A percentile compares a stretch with the other conserved stretches of the same genome.
phyloP scores from a whole-genome alignment of 2,797 vertebrate species.

The Manis javanica region DNA sequence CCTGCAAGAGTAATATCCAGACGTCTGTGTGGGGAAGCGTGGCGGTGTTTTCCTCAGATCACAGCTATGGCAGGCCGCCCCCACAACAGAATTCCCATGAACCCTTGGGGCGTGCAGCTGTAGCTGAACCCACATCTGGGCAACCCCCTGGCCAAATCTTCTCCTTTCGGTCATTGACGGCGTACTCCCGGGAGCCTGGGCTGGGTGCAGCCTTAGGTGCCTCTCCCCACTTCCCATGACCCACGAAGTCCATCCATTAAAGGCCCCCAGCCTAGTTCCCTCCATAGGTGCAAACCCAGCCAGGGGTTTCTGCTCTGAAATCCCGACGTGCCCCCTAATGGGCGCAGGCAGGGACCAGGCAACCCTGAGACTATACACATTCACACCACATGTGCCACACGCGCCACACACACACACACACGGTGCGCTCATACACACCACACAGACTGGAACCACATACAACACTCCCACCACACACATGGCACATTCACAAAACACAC shows the following conservation, averaged over 20 bases:
- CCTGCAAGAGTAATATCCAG: slow-evolving; percentile 82
- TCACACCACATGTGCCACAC: background rate
- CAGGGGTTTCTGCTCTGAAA: no score
- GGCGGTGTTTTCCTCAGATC: background rate
- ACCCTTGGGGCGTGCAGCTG: background rate
- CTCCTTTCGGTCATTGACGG: background rate
- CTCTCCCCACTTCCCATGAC: background rate
- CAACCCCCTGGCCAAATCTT: background rate
- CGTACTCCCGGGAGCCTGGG: background rate
- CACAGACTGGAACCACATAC: no score
- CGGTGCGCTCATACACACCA: background rate
- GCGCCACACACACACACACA: no score
- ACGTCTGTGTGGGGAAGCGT: background rate
- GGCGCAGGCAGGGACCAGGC: no score
- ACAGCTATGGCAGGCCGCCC: background rate
- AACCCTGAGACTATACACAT: background rate
- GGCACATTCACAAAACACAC: no score
- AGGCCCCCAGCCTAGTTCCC: background rate
- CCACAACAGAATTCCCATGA: background rate
- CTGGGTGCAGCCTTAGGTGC: no score
- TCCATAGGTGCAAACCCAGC: no score
- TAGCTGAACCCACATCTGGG: background rate
- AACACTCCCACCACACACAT: no score
- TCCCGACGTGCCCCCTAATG: no score
- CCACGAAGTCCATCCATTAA: background rate